A percentile compares a stretch with the other conserved stretches of the same genome.
These are phyloP conservation scores for Protonibea diacanthus DNA, from an alignment of 2,797 vertebrate genomes.

Conservation along the genomic window DNA sequence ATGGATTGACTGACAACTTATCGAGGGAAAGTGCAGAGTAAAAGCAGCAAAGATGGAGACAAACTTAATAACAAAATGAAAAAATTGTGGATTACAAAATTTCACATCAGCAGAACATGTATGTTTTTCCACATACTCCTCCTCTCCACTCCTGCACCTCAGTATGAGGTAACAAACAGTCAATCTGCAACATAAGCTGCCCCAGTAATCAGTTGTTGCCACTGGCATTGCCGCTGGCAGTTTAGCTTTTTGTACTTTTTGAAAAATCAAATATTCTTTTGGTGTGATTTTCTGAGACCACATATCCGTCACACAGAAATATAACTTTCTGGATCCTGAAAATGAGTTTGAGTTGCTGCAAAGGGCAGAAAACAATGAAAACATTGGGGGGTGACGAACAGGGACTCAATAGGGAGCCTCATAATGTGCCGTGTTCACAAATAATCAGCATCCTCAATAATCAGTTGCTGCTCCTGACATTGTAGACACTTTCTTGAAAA, in stretches of 20 bases:
- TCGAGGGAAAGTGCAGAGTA: slow-evolving; percentile 32
- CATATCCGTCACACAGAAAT: slow-evolving; percentile 5
- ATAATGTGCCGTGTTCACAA: slow-evolving; percentile 20
- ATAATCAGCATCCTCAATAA: slow-evolving; percentile 46
- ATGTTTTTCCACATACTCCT: slow-evolving; percentile 35
- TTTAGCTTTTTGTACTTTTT: slow-evolving; percentile 44
- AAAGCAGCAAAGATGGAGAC: slow-evolving; percentile 34
- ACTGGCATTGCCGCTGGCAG: slow-evolving; percentile 47
- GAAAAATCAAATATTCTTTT: slow-evolving; percentile 39
- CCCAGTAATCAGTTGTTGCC: slow-evolving; percentile 53
- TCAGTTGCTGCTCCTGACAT: slow-evolving; percentile 28
- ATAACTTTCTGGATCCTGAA: slow-evolving; percentile 2
- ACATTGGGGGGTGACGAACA: not conserved
- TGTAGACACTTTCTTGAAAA: slow-evolving; percentile 23
- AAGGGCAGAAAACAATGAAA: not conserved
- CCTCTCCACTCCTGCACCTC: slow-evolving; percentile 7
- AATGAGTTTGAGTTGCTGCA: slow-evolving; percentile 20
- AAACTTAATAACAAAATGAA: slow-evolving; percentile 31
- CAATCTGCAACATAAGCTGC: slow-evolving; percentile 32
- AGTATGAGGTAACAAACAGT: slow-evolving; percentile 44
- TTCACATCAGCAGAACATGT: slow-evolving; percentile 29
- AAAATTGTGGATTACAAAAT: slow-evolving; percentile 31
- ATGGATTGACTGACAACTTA: slow-evolving; percentile 53
- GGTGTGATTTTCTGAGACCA: slow-evolving; percentile 39
- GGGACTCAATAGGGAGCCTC: not conserved